Base-by-base conservation (phyloP, 1,140 invertebrate genomes). In the Bradysia coprophila region DNA sequence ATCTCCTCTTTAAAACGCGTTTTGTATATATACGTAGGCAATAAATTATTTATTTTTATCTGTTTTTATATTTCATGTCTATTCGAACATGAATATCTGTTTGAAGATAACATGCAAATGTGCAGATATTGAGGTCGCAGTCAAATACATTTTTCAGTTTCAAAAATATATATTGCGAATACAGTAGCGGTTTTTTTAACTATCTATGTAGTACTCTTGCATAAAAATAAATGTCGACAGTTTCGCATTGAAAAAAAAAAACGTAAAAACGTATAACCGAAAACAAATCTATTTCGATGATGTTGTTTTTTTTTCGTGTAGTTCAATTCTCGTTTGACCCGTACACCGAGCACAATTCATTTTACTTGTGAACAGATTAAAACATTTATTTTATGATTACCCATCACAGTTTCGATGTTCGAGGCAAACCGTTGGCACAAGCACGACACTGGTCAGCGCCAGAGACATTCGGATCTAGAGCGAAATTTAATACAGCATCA, bases 401-500 rank as follows among this genome's bases (percentile, higher is more conserved):
- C 42, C 61, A 61, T 72, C 73, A 6, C 69, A 86, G 81, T 58
- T 78, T 84, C 59, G 80, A 85, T 62, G 78, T 81, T 3, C 72
- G 81, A 42, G 80, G 79, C 45, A 82, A 79, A 53, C 72, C 77
- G 41, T 64, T 80, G 43, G 69, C 67, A 18, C 66, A 74, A 50
- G 71, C 75, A 41, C 76, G 74, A 11, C 82, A 86, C 59, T 81
- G 76, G 73, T 84, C 81, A 21, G 74, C 77, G 39, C 71, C 76
- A 21, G 73, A 77, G 51, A 76, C 82, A 48, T 86, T 87, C 59
- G 81, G 81, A 24, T 73, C 76, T 32, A 71, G 84, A 43, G 82
- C 84, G 32, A 76, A 78, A 62, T 86, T 88, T 64, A 68, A 74
- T 42, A 72, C 77, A 28, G 67, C 73, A 34, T 72, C 74, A 20